A percentile compares a stretch with the other conserved stretches of the same genome.
Conservation (phyloP, 2,888 invertebrate species). For the Sceliomorpha sp. region DNA sequence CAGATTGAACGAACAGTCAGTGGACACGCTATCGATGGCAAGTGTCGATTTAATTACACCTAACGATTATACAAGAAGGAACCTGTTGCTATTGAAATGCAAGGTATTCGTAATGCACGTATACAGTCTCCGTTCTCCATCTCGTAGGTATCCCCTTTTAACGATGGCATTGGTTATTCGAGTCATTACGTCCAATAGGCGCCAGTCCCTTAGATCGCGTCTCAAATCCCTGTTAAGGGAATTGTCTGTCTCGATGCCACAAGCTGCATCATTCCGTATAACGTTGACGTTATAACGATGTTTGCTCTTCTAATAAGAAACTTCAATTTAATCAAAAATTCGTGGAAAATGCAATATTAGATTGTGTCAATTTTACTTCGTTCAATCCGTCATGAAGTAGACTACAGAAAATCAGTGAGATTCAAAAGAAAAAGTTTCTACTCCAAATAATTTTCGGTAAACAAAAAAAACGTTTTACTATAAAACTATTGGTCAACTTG, state of each 20-base stretch:
- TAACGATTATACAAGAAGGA: slow-evolving; percentile 59
- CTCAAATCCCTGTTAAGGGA: slow-evolving; percentile 13
- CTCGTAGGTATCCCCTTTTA: slow-evolving; percentile 55
- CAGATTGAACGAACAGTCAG: slow-evolving; percentile 27
- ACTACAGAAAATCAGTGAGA: too few relatives aligned
- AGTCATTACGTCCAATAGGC: slow-evolving; percentile 40
- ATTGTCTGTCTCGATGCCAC: slow-evolving; percentile 11
- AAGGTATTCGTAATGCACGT: slow-evolving; percentile 14
- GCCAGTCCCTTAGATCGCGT: slow-evolving; percentile 12
- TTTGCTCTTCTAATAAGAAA: slow-evolving; percentile 11
- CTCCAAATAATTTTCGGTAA: too few relatives aligned
- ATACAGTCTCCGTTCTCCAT: slow-evolving; percentile 30
- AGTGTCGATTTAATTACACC: slow-evolving; percentile 67
- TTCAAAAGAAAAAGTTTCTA: too few relatives aligned
- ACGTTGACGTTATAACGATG: slow-evolving; percentile 16
- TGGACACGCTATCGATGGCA: slow-evolving; percentile 52
- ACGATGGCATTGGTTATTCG: slow-evolving; percentile 49
- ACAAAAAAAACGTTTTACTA: too few relatives aligned
- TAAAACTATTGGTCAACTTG: too few relatives aligned
- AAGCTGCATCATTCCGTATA: slow-evolving; percentile 10
- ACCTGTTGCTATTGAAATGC: slow-evolving; percentile 22
- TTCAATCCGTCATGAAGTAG: too few relatives aligned
- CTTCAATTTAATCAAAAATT: slow-evolving; percentile 21
- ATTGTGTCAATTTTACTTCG: too few relatives aligned
- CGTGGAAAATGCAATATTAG: too few relatives aligned